Percentiles rank a stretch among this genome's conserved stretches.
Conservation (phyloP, 2,888 invertebrate genomes). For the Ypsolopha scabrella region DNA sequence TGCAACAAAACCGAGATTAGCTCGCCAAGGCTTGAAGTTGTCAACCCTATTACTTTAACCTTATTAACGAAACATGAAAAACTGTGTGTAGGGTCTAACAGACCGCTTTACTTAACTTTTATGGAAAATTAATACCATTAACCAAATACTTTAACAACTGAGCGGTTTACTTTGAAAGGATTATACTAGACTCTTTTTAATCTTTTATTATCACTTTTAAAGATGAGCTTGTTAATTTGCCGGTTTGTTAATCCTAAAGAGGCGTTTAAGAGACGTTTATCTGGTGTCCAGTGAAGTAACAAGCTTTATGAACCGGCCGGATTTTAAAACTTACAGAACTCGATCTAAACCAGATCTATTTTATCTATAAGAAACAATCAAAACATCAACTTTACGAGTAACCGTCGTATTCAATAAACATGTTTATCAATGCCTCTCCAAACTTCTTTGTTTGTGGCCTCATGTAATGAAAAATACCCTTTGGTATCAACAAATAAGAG, state of each 20-base stretch:
- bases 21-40: neutral
- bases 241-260: neutral
- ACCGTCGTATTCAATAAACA: too few relatives aligned
- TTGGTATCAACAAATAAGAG: too few relatives aligned
- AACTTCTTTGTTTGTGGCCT: too few relatives aligned
- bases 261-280: slow-evolving; percentile 2
- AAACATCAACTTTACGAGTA: neutral
- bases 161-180: neutral
- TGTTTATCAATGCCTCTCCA: too few relatives aligned
- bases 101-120: neutral
- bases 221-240: slow-evolving; percentile 1
- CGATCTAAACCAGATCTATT: neutral
- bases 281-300: neutral
- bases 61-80: neutral
- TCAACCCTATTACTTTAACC: too few relatives aligned
- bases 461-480: too few relatives aligned
- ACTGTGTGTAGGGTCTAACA: neutral
- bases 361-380: slow-evolving; percentile 1
- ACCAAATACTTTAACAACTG: neutral
- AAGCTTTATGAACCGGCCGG: too few relatives aligned
- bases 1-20: neutral
- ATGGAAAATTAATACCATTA: neutral
- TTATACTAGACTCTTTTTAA: neutral
- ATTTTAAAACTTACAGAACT: too few relatives aligned
- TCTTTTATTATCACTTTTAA: neutral